These are phyloP conservation scores for Trissolcus brochymenae DNA, from an alignment of 2,888 invertebrate species.

Conservation along the genomic window DNA sequence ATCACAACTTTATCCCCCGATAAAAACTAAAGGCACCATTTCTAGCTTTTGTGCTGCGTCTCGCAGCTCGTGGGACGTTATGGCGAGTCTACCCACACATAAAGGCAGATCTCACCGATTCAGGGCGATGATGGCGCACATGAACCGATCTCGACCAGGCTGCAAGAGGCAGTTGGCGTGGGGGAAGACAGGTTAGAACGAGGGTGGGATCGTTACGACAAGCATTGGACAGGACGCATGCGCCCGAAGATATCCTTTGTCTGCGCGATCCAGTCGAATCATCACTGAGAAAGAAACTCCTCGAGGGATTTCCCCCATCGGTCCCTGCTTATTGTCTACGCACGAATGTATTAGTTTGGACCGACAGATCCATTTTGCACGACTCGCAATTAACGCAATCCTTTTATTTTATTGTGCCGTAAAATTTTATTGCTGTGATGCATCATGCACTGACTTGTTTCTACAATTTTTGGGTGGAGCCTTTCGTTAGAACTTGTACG, in stretches of 20 bases:
- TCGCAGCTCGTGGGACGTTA: conserved; percentile 56
- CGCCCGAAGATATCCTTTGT: conserved; percentile 70
- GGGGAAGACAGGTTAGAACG: conserved; percentile 62
- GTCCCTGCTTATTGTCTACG: conserved; percentile 64
- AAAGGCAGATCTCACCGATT: conserved; percentile 32
- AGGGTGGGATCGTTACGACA: conserved; percentile 72
- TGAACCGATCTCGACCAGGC: conserved; percentile 56
- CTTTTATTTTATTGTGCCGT: background rate
- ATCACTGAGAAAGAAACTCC: conserved; percentile 59
- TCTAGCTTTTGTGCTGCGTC: conserved; percentile 68
- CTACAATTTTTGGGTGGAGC: too few relatives aligned
- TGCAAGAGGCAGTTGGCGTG: conserved; percentile 43
- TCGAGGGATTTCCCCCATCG: conserved; percentile 70
- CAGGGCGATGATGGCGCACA: conserved; percentile 45
- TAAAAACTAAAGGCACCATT: conserved; percentile 75
- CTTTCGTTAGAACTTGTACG: too few relatives aligned
- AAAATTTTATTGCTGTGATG: background rate
- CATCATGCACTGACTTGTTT: too few relatives aligned
- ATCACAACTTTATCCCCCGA: conserved; percentile 73
- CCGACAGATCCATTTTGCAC: conserved; percentile 41
- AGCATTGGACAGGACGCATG: conserved; percentile 68
- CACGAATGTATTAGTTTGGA: conserved; percentile 56
- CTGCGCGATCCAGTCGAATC: conserved; percentile 61
- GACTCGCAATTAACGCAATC: conserved; percentile 41
- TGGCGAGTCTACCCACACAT: conserved; percentile 49